Conservation (phyloP, 1,140 invertebrate genomes). For the Penaeus chinensis region DNA sequence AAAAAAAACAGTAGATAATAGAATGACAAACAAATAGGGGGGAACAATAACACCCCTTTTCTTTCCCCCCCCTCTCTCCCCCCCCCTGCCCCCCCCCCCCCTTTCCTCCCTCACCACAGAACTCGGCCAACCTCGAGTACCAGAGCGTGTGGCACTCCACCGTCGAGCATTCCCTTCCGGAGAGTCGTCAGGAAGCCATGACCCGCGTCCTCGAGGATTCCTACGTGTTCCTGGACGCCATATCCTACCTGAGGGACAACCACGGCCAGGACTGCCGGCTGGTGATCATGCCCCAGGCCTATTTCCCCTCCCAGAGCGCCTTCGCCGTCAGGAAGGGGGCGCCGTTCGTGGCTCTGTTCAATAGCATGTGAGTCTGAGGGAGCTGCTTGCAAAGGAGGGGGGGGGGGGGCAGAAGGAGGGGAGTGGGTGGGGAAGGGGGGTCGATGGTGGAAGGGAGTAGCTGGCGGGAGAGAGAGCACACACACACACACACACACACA, state of each 20-base stretch:
- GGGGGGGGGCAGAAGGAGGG: no score
- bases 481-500: no score
- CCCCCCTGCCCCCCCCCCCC: background rate
- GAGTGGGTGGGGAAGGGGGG: no score
- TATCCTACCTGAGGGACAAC: conserved; percentile 32
- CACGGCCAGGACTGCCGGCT: conserved; percentile 36
- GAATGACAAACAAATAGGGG: no score
- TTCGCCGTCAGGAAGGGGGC: conserved; percentile 40
- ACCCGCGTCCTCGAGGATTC: background rate
- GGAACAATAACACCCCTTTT: no score
- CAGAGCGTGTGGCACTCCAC: background rate
- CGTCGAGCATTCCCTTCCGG: background rate
- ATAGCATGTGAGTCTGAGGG: conserved; percentile 27
- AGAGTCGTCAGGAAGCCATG: conserved; percentile 32
- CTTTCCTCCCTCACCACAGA: background rate
- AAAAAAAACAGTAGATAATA: no score
- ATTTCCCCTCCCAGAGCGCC: conserved; percentile 33
- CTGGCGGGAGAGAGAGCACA: no score
- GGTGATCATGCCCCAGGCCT: conserved; percentile 21
- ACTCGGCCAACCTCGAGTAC: conserved; percentile 4
- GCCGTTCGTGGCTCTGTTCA: conserved; percentile 25
- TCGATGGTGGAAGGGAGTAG: no score
- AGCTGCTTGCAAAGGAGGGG: no score
- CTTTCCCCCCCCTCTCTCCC: no score
- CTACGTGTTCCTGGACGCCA: conserved; percentile 34